Percentiles rank a stretch among this genome's conserved stretches.
phyloP scores from a whole-genome alignment of 2,113 vertebrate genomes.

The Zingel zingel region DNA sequence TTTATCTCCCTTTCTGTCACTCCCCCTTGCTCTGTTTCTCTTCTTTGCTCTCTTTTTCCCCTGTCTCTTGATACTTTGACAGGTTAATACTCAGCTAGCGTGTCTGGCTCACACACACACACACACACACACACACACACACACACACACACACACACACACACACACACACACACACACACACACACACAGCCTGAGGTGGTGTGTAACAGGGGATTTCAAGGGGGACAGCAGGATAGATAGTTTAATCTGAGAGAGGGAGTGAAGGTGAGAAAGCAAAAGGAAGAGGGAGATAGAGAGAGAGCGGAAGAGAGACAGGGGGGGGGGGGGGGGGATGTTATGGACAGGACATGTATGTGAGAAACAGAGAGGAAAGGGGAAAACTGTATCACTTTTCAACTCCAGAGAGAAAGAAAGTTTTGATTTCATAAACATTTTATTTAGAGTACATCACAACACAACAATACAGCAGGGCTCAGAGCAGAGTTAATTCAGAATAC shows the following conservation, averaged over 20 bases:
- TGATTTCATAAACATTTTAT: constrained; percentile 35
- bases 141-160: background rate
- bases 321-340: constrained; percentile 59
- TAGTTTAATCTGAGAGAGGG: constrained; percentile 77
- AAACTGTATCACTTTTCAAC: constrained; percentile 62
- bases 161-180: background rate
- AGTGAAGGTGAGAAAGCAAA: constrained; percentile 41
- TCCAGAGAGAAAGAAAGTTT: constrained; percentile 35
- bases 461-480: background rate
- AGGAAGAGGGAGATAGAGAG: constrained; percentile 27
- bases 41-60: constrained; percentile 20
- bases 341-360: constrained; percentile 66
- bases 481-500: background rate
- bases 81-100: constrained; percentile 77
- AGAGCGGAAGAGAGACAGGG: constrained; percentile 39
- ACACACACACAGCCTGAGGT: constrained; percentile 60
- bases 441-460: constrained; percentile 7
- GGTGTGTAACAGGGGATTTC: constrained; percentile 72
- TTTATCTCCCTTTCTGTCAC: background rate
- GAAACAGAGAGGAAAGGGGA: constrained; percentile 47
- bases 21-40: background rate
- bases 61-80: constrained; percentile 69
- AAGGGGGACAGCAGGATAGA: constrained; percentile 72
- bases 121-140: constrained; percentile 41
- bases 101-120: constrained; percentile 61